Percentiles rank a stretch among this genome's conserved stretches.
phyloP scores from a whole-genome alignment of 1,140 invertebrate genomes.

The Cardiocondyla obscurior region DNA sequence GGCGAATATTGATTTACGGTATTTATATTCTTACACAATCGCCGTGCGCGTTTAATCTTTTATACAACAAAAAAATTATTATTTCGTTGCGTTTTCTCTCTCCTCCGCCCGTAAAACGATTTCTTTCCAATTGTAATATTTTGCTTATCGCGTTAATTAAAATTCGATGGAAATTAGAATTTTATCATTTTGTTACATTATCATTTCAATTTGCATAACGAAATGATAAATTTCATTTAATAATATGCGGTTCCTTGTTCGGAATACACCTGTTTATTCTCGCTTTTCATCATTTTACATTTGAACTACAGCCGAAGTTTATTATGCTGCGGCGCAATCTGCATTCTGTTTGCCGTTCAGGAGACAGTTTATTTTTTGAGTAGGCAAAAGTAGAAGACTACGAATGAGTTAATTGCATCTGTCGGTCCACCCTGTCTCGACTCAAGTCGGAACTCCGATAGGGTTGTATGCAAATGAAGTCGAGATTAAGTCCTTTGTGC shows the following conservation, averaged over 20 bases:
- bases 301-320: conserved; percentile 29
- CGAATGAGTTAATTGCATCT: conserved; percentile 72
- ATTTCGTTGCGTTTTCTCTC: no score
- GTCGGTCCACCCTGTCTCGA: conserved; percentile 44
- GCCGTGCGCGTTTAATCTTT: not conserved
- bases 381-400: conserved; percentile 50
- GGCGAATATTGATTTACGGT: conserved; percentile 17
- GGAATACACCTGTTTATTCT: not conserved
- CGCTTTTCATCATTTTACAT: not conserved
- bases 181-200: not conserved
- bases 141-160: not conserved
- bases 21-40: not conserved
- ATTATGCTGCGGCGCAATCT: conserved; percentile 59
- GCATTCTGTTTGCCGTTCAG: conserved; percentile 61
- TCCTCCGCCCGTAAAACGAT: no score
- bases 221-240: not conserved
- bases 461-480: conserved; percentile 77
- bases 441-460: conserved; percentile 41
- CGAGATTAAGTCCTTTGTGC: conserved; percentile 77
- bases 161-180: not conserved
- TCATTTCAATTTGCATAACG: not conserved
- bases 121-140: not conserved
- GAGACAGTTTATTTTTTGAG: conserved; percentile 60
- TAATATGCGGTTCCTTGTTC: not conserved
- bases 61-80: not conserved